Conservation (phyloP, 2,888 invertebrate species). For the Meiosimyza platycephala region DNA sequence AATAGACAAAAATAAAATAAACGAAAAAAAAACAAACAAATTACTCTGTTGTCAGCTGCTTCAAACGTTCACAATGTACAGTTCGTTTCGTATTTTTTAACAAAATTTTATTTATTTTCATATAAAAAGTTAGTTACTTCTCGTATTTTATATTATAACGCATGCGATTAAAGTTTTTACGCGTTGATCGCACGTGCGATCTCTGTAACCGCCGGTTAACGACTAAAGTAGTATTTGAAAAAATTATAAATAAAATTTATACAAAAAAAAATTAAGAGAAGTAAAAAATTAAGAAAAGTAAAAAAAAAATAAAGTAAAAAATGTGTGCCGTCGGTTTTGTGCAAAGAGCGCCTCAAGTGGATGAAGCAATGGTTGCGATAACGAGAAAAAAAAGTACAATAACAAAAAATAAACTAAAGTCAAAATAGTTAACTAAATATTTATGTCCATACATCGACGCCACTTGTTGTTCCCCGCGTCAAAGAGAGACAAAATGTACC, state of each 20-base stretch:
- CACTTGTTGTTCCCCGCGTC: constrained; percentile 14
- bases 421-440: constrained; percentile 32
- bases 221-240: constrained; percentile 55
- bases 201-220: constrained; percentile 61
- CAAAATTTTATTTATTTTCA: too few relatives aligned
- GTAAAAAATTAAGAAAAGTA: neutral
- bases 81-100: too few relatives aligned
- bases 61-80: too few relatives aligned
- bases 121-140: too few relatives aligned
- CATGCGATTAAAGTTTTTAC: neutral
- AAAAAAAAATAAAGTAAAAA: constrained; percentile 7
- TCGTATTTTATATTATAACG: neutral
- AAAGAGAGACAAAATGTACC: constrained; percentile 6
- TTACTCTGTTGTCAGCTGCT: too few relatives aligned
- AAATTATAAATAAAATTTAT: constrained; percentile 43
- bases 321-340: constrained; percentile 8
- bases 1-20: constrained; percentile 40
- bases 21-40: constrained; percentile 44
- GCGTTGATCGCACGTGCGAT: constrained; percentile 35
- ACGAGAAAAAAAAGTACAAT: constrained; percentile 15
- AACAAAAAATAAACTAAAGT: constrained; percentile 19
- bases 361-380: constrained; percentile 16
- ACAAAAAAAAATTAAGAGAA: neutral
- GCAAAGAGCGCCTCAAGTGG: constrained; percentile 26
- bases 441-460: constrained; percentile 6